Evolutionary conservation across 2,113 vertebrate genomes (phyloP).

Genomic region (Calyptomena viridis): DNA sequence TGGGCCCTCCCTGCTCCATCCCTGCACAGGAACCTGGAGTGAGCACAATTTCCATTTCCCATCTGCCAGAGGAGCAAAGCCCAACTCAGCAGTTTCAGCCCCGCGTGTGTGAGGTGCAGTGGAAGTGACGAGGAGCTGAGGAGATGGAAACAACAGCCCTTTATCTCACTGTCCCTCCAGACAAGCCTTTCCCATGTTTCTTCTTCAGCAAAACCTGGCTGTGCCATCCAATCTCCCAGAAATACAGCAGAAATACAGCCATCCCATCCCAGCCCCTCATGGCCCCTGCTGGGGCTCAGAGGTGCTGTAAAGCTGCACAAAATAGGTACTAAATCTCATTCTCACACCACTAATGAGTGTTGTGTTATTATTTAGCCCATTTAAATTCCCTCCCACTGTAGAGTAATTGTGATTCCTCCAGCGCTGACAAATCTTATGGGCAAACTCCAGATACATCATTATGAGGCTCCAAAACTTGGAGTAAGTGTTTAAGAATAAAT

Average conservation of each 20-base stretch:
- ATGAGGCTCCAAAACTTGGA: background rate
- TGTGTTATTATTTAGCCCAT: fast-evolving
- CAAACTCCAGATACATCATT: background rate
- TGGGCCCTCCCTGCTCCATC: background rate
- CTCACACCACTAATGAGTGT: background rate
- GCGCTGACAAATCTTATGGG: background rate
- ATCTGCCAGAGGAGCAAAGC: background rate
- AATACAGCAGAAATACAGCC: no score
- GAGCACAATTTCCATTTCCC: fast-evolving
- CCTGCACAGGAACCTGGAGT: fast-evolving
- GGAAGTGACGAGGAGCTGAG: background rate
- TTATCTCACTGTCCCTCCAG: background rate
- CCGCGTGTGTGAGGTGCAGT: background rate
- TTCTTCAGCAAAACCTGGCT: background rate
- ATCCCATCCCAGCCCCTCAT: background rate
- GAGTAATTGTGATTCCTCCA: background rate
- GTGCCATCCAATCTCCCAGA: background rate
- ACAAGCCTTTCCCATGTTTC: background rate
- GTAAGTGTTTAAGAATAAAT: background rate
- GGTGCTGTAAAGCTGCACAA: background rate
- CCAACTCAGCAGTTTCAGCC: background rate
- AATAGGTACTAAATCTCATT: background rate
- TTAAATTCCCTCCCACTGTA: background rate
- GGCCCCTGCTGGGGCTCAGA: background rate
- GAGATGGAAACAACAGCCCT: background rate